A percentile compares a stretch with the other conserved stretches of the same genome.
Conservation (phyloP, 2,888 invertebrate species). For the Dendrolimus houi region DNA sequence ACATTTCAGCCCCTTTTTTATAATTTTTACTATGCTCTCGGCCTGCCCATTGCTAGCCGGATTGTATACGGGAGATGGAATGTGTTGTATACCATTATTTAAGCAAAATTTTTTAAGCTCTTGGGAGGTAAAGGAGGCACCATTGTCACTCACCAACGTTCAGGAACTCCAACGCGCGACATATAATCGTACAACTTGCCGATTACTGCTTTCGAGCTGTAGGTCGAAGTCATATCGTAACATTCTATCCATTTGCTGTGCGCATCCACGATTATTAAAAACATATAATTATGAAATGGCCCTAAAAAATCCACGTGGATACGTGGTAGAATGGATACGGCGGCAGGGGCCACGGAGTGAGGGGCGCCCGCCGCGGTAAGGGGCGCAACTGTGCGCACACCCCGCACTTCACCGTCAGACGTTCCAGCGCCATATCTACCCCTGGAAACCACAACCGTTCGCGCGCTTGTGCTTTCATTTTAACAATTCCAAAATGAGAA, state of each 20-base stretch:
- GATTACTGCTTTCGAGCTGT: slow-evolving; percentile 7
- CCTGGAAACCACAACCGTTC: too few species aligned
- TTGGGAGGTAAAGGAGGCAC: slow-evolving; percentile 6
- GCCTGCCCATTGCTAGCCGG: slow-evolving; percentile 8
- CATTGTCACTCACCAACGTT: slow-evolving; percentile 8
- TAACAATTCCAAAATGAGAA: too few species aligned
- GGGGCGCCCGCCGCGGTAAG: too few species aligned
- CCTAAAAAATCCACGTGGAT: slow-evolving; percentile 19
- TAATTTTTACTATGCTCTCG: slow-evolving; percentile 12
- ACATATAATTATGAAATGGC: slow-evolving; percentile 10
- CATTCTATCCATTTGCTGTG: slow-evolving; percentile 15
- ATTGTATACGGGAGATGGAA: slow-evolving; percentile 11
- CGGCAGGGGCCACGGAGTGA: background rate
- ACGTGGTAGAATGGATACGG: slow-evolving; percentile 9
- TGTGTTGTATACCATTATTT: slow-evolving; percentile 4
- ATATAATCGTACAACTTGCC: slow-evolving; percentile 11
- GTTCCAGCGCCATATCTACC: slow-evolving; percentile 1
- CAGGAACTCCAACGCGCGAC: slow-evolving; percentile 6
- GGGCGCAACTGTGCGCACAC: too few species aligned
- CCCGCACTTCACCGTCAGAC: too few species aligned
- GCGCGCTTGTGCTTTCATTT: too few species aligned
- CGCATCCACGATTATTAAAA: slow-evolving; percentile 12
- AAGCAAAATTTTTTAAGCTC: slow-evolving; percentile 5
- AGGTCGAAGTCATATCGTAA: slow-evolving; percentile 8
- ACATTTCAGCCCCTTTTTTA: slow-evolving; percentile 11